Conservation (phyloP, 2,797 vertebrate species). For the Cheirogaleus major region DNA sequence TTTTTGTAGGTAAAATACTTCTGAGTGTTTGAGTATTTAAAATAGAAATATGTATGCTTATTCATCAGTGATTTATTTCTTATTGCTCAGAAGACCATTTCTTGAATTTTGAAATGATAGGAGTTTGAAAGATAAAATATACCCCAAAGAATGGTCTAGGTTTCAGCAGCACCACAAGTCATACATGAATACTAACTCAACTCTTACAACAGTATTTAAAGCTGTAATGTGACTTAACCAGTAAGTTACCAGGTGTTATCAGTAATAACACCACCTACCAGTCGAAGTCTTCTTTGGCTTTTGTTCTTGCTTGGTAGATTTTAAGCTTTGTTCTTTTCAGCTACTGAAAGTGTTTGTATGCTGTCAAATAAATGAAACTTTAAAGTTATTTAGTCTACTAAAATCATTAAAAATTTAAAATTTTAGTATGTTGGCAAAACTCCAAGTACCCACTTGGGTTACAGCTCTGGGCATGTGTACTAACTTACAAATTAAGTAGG, state of each 20-base stretch:
- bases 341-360: not conserved
- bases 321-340: not conserved
- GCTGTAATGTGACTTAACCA: not conserved
- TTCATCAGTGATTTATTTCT: not conserved
- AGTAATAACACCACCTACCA: not conserved
- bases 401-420: not conserved
- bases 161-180: not conserved
- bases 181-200: not conserved
- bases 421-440: not conserved
- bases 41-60: not conserved
- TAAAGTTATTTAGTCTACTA: not conserved
- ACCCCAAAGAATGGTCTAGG: not conserved
- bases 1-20: not conserved
- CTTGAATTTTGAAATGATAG: constrained; percentile 10
- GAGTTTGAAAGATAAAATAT: not conserved
- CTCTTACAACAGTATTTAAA: not conserved
- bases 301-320: constrained; percentile 13
- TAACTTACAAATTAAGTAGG: not conserved
- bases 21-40: not conserved
- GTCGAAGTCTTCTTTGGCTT: not conserved
- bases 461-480: not conserved
- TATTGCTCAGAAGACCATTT: not conserved
- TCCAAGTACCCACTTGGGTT: not conserved
- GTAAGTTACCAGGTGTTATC: not conserved
- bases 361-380: constrained; percentile 27